phyloP scores from a whole-genome alignment of 2,113 vertebrate genomes.

The Scartelaos histophorus region DNA sequence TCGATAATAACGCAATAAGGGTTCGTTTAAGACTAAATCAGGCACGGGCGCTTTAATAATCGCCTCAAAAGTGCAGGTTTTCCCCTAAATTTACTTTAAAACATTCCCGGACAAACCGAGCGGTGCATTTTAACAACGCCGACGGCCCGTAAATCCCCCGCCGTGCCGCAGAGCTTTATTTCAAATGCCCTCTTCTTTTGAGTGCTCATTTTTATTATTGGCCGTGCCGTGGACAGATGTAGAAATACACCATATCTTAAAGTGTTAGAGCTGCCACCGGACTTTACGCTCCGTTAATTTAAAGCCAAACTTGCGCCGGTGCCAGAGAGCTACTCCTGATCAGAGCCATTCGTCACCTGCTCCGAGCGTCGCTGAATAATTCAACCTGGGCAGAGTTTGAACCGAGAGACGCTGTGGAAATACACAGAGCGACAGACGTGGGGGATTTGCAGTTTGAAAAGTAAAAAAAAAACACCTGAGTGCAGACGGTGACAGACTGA shows the following conservation, averaged over 20 bases:
- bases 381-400: slow-evolving; percentile 67
- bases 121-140: not conserved
- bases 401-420: slow-evolving; percentile 32
- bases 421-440: slow-evolving; percentile 24
- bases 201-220: slow-evolving; percentile 26
- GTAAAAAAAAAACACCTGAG: too few relatives aligned
- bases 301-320: slow-evolving; percentile 57
- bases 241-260: slow-evolving; percentile 35
- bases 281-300: slow-evolving; percentile 59
- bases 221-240: slow-evolving; percentile 25
- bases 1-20: too few relatives aligned
- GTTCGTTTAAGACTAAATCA: not conserved
- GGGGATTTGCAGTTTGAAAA: too few relatives aligned
- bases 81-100: not conserved
- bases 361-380: slow-evolving; percentile 73
- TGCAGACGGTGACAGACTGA: too few relatives aligned
- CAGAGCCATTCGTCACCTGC: slow-evolving; percentile 73
- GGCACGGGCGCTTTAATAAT: not conserved
- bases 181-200: slow-evolving; percentile 2
- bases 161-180: not conserved
- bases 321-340: slow-evolving; percentile 65
- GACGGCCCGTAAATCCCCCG: not conserved
- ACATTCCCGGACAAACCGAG: not conserved
- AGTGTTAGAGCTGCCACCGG: slow-evolving; percentile 38
- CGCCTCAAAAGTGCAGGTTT: not conserved